Percentiles rank a stretch among this genome's conserved stretches.
These are phyloP conservation scores for Stictocephala bisonia DNA, from an alignment of 2,888 invertebrate species.

Conservation along the genomic window DNA sequence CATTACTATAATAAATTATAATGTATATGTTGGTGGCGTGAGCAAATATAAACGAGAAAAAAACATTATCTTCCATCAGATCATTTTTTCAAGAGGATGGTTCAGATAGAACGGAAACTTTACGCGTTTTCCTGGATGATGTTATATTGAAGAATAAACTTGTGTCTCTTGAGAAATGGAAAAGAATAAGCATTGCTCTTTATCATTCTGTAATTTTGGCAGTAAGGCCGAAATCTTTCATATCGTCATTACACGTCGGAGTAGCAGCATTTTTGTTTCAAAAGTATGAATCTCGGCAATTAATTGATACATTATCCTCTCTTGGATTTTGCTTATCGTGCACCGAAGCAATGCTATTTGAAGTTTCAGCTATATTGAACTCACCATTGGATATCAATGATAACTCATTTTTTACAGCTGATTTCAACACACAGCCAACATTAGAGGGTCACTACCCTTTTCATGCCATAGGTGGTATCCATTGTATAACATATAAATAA, in stretches of 20 bases:
- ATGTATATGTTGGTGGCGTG: no score
- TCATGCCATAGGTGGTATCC: neutral
- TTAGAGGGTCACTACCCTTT: neutral
- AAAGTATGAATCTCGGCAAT: conserved; percentile 56
- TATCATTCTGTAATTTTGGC: neutral
- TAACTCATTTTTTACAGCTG: neutral
- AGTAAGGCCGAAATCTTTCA: conserved; percentile 37
- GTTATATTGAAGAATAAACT: neutral
- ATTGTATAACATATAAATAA: no score
- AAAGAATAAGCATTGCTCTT: neutral
- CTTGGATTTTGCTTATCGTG: conserved; percentile 57
- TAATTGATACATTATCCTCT: conserved; percentile 54
- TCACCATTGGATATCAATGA: conserved; percentile 37
- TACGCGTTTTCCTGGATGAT: neutral
- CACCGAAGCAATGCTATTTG: conserved; percentile 53
- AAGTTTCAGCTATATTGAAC: conserved; percentile 55
- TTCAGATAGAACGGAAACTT: neutral
- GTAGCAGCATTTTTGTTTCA: conserved; percentile 53
- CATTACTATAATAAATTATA: no score
- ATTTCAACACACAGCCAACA: neutral
- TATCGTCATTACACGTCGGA: conserved; percentile 50
- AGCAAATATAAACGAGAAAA: no score
- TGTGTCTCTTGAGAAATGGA: neutral
- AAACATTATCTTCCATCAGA: neutral
- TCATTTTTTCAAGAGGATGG: neutral